Conservation (phyloP, 2,888 invertebrate species). For the Microdon myrmicae region DNA sequence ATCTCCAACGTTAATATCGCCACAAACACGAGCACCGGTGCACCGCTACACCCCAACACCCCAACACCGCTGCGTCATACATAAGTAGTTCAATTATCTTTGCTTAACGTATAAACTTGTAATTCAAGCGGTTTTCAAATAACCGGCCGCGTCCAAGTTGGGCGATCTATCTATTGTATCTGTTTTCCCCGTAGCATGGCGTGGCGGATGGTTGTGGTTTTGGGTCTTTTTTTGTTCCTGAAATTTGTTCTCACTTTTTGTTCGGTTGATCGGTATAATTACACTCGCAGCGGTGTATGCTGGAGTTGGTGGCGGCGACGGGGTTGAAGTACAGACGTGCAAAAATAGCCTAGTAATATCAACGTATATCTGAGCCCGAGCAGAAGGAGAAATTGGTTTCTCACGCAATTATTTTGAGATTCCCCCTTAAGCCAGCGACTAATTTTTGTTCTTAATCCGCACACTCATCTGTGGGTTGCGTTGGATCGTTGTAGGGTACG, state of each 20-base stretch:
- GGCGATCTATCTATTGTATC: conserved; percentile 44
- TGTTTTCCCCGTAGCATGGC: conserved; percentile 31
- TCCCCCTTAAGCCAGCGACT: conserved; percentile 53
- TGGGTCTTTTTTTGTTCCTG: conserved; percentile 3
- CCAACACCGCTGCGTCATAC: conserved; percentile 12
- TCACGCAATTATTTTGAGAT: conserved; percentile 54
- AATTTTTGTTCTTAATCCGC: conserved; percentile 54
- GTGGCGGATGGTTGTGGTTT: conserved; percentile 25
- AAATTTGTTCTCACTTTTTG: conserved; percentile 44
- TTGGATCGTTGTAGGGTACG: too few species aligned
- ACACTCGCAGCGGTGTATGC: conserved; percentile 32
- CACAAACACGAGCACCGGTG: conserved; percentile 21
- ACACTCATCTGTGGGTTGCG: too few species aligned
- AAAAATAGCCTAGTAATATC: conserved; percentile 44
- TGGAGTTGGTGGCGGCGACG: too few species aligned
- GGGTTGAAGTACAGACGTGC: conserved; percentile 30
- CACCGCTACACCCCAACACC: conserved; percentile 2
- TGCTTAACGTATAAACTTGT: conserved; percentile 37
- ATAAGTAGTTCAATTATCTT: conserved; percentile 51
- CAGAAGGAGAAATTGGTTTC: conserved; percentile 50
- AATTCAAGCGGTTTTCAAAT: conserved; percentile 47
- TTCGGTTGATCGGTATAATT: conserved; percentile 38
- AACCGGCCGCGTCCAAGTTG: conserved; percentile 33
- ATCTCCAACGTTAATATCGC: too few species aligned
- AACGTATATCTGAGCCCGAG: conserved; percentile 2